Evolutionary conservation across 2,888 invertebrate genomes (phyloP).

Genomic region (Parapristionchus giblindavisi): DNA sequence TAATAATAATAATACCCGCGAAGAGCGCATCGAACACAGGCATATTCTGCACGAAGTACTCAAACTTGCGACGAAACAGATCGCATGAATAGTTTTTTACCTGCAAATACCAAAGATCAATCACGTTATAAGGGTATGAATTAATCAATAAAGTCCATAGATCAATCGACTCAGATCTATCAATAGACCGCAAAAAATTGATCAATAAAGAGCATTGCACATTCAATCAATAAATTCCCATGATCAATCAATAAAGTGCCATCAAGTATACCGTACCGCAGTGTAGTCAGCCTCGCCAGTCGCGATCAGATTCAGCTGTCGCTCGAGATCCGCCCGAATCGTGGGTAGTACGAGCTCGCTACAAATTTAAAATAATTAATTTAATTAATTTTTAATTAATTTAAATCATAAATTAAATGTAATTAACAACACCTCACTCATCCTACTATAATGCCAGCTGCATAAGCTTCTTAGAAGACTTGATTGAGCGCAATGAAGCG

Average conservation of each 20-base stretch:
- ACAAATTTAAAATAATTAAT: constrained; percentile 69
- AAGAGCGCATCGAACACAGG: constrained; percentile 95
- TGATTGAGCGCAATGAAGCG: not conserved
- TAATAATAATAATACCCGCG: too few relatives aligned
- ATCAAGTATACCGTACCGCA: constrained; percentile 42
- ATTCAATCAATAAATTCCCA: not conserved
- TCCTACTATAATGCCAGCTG: too few relatives aligned
- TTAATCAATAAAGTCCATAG: not conserved
- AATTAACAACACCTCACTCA: too few relatives aligned
- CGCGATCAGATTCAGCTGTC: constrained; percentile 92
- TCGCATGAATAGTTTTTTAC: constrained; percentile 90
- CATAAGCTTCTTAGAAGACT: too few relatives aligned
- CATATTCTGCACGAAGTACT: constrained; percentile 93
- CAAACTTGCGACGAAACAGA: constrained; percentile 92
- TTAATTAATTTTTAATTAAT: too few relatives aligned
- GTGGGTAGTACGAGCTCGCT: constrained; percentile 90
- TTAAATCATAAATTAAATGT: too few relatives aligned
- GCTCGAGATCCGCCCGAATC: constrained; percentile 95
- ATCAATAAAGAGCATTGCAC: not conserved
- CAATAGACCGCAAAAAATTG: too few relatives aligned
- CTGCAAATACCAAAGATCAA: constrained; percentile 40
- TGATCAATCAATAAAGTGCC: not conserved
- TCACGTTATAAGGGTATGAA: constrained; percentile 68
- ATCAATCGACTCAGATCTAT: not conserved
- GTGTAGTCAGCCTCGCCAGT: constrained; percentile 83